Conservation (phyloP, 2,797 vertebrate species). For the Cygnus olor region DNA sequence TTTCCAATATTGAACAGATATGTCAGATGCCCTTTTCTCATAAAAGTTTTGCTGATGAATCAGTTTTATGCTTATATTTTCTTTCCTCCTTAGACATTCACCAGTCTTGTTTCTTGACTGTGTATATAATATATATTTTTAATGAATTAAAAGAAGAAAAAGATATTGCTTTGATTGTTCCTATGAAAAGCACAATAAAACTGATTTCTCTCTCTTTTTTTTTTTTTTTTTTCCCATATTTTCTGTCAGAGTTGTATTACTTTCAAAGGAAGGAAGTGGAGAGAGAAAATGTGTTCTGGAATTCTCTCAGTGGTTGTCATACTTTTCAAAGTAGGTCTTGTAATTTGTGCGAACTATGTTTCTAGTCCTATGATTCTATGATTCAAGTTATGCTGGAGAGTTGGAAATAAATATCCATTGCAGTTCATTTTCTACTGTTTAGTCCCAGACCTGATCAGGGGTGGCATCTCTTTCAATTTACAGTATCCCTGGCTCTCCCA, state of each 20-base stretch:
- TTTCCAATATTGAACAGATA: constrained; percentile 69
- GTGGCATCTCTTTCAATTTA: neutral
- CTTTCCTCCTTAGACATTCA: neutral
- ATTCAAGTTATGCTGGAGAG: neutral
- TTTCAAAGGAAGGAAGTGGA: neutral
- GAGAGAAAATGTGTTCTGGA: neutral
- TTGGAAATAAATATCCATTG: neutral
- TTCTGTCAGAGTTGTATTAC: neutral
- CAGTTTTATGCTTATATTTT: constrained; percentile 10
- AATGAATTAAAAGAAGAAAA: neutral
- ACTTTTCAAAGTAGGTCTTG: neutral
- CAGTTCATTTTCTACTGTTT: neutral
- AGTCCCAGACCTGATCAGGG: neutral
- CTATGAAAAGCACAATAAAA: neutral
- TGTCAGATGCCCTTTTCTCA: constrained; percentile 41
- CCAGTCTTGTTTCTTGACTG: neutral
- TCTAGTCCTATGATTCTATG: neutral
- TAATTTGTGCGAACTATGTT: neutral
- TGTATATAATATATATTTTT: neutral
- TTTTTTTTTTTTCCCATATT: neutral
- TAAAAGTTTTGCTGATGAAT: constrained; percentile 38
- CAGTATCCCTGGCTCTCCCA: neutral
- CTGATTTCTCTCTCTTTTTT: neutral
- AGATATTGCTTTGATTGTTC: neutral
- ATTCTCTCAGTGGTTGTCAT: neutral